Conservation (phyloP, 2,888 invertebrate genomes). For the Diploptera punctata region DNA sequence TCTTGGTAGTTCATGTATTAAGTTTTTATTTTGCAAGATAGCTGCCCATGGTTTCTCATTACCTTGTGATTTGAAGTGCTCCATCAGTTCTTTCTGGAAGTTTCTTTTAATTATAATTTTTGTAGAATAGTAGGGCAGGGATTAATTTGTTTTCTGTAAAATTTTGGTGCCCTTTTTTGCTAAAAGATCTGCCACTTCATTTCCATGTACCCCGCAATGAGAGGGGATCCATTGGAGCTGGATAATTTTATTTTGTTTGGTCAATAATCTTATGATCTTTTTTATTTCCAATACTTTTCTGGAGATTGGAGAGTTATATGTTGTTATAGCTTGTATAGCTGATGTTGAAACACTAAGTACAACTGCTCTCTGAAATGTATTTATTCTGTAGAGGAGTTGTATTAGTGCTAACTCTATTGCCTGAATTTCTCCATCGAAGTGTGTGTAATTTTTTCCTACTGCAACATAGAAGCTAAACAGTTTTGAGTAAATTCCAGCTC, state of each 20-base stretch:
- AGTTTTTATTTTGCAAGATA: not conserved
- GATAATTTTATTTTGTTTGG: not conserved
- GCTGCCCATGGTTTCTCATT: not conserved
- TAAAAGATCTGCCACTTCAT: not conserved
- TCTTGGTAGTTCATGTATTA: not conserved
- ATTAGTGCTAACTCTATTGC: not conserved
- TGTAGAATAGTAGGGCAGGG: not conserved
- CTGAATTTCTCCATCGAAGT: not conserved
- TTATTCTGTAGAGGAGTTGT: not conserved
- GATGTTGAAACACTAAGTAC: not conserved
- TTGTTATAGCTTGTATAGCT: not conserved
- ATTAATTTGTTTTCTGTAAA: not conserved
- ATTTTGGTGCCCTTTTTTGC: not conserved
- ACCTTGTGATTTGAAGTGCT: not conserved
- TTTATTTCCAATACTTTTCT: not conserved
- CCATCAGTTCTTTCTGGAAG: not conserved
- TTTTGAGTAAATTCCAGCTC: not conserved
- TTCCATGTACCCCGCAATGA: not conserved
- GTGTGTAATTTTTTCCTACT: not conserved
- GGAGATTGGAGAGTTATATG: not conserved
- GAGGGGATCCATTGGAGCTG: not conserved
- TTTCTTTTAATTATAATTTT: not conserved
- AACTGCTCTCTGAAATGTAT: not conserved
- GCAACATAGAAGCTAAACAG: not conserved
- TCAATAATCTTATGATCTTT: constrained; percentile 1